Evolutionary conservation across 2,113 vertebrate species (phyloP).

Genomic region (Cebus imitator): DNA sequence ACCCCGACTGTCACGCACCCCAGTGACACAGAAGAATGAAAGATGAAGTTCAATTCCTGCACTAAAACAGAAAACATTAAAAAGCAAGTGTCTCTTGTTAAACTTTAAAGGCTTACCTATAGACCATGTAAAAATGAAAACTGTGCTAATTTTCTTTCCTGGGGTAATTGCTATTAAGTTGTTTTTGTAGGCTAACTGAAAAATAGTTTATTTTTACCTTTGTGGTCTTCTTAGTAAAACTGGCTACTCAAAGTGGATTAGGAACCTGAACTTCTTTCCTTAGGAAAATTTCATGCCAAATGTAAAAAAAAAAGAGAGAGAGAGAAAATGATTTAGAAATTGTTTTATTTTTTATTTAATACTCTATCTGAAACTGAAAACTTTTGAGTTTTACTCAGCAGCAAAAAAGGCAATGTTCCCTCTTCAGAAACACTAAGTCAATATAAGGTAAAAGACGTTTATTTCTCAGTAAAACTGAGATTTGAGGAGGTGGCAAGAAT

Average conservation of each 20-base stretch:
- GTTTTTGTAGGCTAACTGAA: neutral
- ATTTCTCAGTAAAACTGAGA: neutral
- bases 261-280: neutral
- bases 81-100: neutral
- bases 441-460: neutral
- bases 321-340: neutral
- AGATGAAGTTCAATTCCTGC: slow-evolving; percentile 48
- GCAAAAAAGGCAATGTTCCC: neutral
- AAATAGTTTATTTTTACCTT: neutral
- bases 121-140: slow-evolving; percentile 18
- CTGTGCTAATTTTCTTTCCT: neutral
- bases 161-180: neutral
- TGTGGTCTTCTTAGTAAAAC: neutral
- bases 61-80: slow-evolving; percentile 69
- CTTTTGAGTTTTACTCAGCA: neutral
- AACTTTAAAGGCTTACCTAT: neutral
- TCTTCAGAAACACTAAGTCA: neutral
- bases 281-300: neutral
- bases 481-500: neutral
- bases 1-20: neutral
- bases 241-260: neutral
- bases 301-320: neutral
- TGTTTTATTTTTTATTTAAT: too few relatives aligned
- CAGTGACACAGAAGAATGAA: neutral
- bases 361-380: neutral